Evolutionary conservation across 1,140 invertebrate genomes (phyloP), one percentile per base, ranked within the genome.

Genomic region (Nasonia giraulti): DNA sequence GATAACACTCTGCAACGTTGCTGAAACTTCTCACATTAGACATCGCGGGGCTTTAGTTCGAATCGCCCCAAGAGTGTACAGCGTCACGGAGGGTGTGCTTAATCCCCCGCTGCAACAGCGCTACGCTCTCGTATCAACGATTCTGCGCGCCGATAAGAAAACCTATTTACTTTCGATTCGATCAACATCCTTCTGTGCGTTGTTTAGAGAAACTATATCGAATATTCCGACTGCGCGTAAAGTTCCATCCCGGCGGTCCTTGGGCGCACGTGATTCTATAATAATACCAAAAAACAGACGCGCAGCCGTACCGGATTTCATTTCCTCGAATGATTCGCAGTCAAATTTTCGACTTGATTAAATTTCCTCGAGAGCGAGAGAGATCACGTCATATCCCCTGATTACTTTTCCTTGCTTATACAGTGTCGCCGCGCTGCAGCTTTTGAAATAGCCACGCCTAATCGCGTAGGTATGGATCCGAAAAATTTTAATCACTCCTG

Each of bases 401-500:
- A 50, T 55, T 75, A 71, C 69, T 74, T 27, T 74, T 20, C 68
- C 27, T 33, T 75, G 4, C 55, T 55, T 23, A 23, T 23, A 27
- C 27, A 27, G 27, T 27, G 11, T 23, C 73, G 74, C n/a, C 14
- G 75, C n/a, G 27, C 27, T 20, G 81, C 44, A 33, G 68, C 14
- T 71, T 17, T 71, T 66, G 14, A 17, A 66, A 20, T 37, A 37
- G 33, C 33, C 5, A 2, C 31, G 8, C 27, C 68, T 27, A 11
- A 68, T 27, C 31, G 11, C 27, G 27, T 5, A 17, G 11, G 17
- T 62, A 31, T 31, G 31, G 23, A 33, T 31, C 10, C 0, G 27
- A 27, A 33, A 71, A 71, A 33, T 71, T 71, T 71, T 71, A 86
- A 82, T 85, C 77, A 31, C 44, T 47, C 11, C 37, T 0, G 14